phyloP scores from a whole-genome alignment of 2,888 invertebrate species.

The Balanococcus diminutus region DNA sequence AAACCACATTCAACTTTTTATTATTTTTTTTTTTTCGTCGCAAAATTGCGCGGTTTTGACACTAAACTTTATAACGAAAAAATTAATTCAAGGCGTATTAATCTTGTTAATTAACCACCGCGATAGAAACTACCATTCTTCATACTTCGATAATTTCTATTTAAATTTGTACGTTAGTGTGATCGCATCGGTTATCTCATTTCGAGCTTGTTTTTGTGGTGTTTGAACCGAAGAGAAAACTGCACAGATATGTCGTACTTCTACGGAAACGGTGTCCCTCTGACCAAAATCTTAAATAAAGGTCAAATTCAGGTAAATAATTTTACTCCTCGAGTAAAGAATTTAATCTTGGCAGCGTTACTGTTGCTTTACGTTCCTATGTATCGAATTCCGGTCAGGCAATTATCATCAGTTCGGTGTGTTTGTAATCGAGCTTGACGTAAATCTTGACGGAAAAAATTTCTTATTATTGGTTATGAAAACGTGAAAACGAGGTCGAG shows the following conservation, averaged over 20 bases:
- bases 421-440: no score
- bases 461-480: no score
- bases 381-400: neutral
- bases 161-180: neutral
- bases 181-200: no score
- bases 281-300: slow-evolving; percentile 15
- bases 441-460: no score
- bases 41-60: neutral
- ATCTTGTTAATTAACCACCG: neutral
- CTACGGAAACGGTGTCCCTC: slow-evolving; percentile 42
- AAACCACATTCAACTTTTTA: no score
- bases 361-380: neutral
- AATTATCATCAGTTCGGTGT: no score
- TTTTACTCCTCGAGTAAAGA: no score
- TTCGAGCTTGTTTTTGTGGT: neutral
- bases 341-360: neutral
- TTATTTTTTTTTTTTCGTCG: no score
- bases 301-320: slow-evolving; percentile 46
- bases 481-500: no score
- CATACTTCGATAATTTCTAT: neutral
- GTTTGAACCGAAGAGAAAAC: neutral
- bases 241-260: slow-evolving; percentile 2
- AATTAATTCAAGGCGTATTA: no score
- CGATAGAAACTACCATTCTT: neutral
- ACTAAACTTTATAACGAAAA: no score